Evolutionary conservation across 2,797 vertebrate genomes (phyloP).

Genomic region (Chrosomus eos): DNA sequence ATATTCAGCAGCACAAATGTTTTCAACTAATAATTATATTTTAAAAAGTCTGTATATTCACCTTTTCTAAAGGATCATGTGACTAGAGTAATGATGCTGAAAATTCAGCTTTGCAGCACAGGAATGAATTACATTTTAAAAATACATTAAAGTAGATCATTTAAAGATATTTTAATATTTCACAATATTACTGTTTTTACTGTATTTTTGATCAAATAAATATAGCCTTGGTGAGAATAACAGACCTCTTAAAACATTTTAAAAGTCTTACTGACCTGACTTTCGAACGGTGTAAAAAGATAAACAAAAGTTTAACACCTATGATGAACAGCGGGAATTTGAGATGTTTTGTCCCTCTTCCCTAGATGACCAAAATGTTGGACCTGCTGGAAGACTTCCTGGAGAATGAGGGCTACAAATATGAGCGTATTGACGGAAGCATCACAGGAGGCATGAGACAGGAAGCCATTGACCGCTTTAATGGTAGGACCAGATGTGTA

Average conservation of each 20-base stretch:
- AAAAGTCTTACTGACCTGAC: background rate
- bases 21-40: background rate
- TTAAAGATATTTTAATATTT: background rate
- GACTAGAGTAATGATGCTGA: background rate
- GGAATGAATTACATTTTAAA: background rate
- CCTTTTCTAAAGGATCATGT: background rate
- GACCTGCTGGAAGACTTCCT: conserved; percentile 96
- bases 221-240: background rate
- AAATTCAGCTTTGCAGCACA: background rate
- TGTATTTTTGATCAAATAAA: background rate
- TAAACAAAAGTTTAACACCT: background rate
- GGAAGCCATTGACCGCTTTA: conserved; percentile 98
- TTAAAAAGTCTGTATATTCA: background rate
- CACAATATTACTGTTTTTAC: background rate
- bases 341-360: background rate
- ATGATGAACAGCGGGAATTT: background rate
- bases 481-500: conserved; percentile 74
- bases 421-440: conserved; percentile 95
- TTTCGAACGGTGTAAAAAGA: background rate
- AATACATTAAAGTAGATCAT: background rate
- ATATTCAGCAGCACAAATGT: background rate
- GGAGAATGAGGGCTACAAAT: conserved; percentile 97
- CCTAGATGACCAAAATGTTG: conserved; percentile 99
- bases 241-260: background rate
- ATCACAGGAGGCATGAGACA: conserved; percentile 98